Conservation (phyloP, 2,888 invertebrate species). For the Sylvicola cinctus region DNA sequence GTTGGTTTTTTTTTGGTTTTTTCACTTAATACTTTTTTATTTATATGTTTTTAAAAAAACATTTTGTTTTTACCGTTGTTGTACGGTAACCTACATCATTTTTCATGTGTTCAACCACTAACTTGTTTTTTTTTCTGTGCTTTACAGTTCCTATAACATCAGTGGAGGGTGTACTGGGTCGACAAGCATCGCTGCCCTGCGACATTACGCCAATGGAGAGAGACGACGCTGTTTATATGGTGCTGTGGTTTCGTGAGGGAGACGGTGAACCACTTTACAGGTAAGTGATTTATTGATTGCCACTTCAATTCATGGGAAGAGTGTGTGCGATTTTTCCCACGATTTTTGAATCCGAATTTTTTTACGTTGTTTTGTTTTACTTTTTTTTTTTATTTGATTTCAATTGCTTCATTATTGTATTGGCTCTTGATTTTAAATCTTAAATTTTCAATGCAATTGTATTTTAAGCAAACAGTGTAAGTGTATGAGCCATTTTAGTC, state of each 20-base stretch:
- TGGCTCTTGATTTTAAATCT: too few species aligned
- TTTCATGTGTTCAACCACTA: too few species aligned
- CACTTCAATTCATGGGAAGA: neutral
- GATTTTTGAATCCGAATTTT: neutral
- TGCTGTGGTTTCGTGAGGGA: slow-evolving; percentile 73
- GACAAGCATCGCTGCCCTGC: slow-evolving; percentile 67
- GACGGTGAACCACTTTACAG: slow-evolving; percentile 70
- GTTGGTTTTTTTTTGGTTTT: too few species aligned
- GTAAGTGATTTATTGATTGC: slow-evolving; percentile 25
- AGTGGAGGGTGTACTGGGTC: slow-evolving; percentile 61
- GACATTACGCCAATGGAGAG: slow-evolving; percentile 61
- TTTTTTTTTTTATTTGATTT: neutral
- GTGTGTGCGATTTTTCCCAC: neutral
- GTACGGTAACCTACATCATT: too few species aligned
- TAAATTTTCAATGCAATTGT: too few species aligned
- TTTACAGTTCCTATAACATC: slow-evolving; percentile 58
- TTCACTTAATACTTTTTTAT: too few species aligned
- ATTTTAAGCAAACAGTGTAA: too few species aligned
- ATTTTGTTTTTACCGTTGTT: too few species aligned
- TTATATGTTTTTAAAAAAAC: too few species aligned
- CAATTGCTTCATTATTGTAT: too few species aligned
- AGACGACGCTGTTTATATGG: slow-evolving; percentile 69
- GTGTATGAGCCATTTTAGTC: too few species aligned
- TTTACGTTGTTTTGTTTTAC: neutral
- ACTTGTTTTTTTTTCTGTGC: too few species aligned